Base-by-base conservation (phyloP, 2,797 vertebrate species). In the Hyperoplus lanceolatus region DNA sequence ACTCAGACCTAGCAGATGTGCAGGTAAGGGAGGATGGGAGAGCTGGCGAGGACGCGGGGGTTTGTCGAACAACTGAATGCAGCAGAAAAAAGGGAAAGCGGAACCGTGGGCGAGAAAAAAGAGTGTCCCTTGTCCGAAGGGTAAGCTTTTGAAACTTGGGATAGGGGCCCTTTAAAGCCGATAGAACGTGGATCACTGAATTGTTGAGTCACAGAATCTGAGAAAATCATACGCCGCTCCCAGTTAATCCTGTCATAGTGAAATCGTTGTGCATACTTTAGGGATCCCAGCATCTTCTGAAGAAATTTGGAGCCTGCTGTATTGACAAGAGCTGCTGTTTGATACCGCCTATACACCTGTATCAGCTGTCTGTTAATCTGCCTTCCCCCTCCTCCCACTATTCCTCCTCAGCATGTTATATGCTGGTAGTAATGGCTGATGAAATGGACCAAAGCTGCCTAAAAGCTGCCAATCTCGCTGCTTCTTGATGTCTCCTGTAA, bases 171-270 rank as follows among this genome's bases (percentile, higher is more conserved):
- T 85, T 86, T 85, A 93, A 95, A 95, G 93, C 93, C 79, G 91
- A 91, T 89, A 91, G 85, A 93, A 90, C 70, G 92, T 91, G 92
- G 93, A 95, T 95, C 92, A 93, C 87, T 78, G 91, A 94, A 95
- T 93, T 95, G 95, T 94, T 93, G 93, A 95, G 92, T 95, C 92
- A 92, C 94, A 91, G 92, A 95, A 95, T 95, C 92, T 93, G 92
- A 81, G 91, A 81, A 93, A 95, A 92, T 95, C 90, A 92, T 90
- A 77, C 63, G 70, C 87, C 87, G 93, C 93, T 89, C 75, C 83
- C 74, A 81, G 78, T 85, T 94, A 95, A 96, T 95, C 93, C 95
- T 64, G 90, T 92, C 84, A 91, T 90, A 92, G 91, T 87, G 74
- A 92, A 87, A 90, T 90, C 61, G 70, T 84, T 66, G 80, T 82